Evolutionary conservation across 2,113 vertebrate species (phyloP).

Genomic region (Tursiops truncatus): DNA sequence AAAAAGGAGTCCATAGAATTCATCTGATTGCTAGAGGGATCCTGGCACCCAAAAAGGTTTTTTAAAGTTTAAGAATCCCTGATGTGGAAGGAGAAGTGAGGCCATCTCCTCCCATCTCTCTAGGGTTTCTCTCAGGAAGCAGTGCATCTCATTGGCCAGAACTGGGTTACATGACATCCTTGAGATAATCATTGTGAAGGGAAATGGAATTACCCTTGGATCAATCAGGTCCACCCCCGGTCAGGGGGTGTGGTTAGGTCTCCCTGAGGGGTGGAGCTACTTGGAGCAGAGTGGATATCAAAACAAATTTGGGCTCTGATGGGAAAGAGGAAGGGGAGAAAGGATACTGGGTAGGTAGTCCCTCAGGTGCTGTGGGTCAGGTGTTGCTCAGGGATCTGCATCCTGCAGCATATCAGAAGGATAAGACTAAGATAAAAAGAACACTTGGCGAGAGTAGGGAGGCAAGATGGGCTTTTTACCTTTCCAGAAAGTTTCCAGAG

Average conservation of each 20-base stretch:
- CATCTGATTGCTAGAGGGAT: background rate
- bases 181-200: background rate
- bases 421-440: background rate
- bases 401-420: background rate
- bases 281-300: background rate
- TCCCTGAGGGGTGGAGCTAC: background rate
- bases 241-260: background rate
- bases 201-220: background rate
- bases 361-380: background rate
- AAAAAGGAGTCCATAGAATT: background rate
- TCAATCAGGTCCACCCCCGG: background rate
- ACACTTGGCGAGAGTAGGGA: background rate
- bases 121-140: background rate
- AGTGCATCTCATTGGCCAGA: background rate
- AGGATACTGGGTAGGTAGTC: background rate
- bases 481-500: background rate
- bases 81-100: background rate
- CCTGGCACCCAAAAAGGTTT: background rate
- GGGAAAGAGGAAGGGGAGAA: background rate
- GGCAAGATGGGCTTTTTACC: background rate
- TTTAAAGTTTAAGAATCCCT: background rate
- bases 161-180: conserved; percentile 1
- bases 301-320: background rate
- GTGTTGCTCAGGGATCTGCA: background rate
- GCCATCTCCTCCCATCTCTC: background rate